Percentiles rank a stretch among this genome's conserved stretches.
Evolutionary conservation across 2,113 vertebrate genomes (phyloP).

Genomic region (Edolisoma coerulescens): DNA sequence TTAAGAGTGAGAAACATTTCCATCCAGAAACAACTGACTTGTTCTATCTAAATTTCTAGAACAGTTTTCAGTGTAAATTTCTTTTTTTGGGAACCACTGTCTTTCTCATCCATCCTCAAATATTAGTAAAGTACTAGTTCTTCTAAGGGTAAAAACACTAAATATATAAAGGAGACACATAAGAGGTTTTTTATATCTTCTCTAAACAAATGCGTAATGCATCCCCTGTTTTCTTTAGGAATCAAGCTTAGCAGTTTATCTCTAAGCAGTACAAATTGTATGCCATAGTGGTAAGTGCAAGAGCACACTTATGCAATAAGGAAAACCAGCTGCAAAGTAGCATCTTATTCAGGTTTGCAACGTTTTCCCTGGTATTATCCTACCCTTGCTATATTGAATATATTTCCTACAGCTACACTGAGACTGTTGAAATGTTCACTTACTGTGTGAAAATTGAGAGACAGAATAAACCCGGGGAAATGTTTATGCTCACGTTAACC

Average conservation of each 20-base stretch:
- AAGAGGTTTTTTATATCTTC: conserved; percentile 57
- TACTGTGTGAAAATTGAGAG: not conserved
- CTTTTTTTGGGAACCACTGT: not conserved
- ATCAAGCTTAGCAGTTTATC: conserved; percentile 58
- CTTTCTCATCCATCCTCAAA: not conserved
- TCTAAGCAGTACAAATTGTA: conserved; percentile 69
- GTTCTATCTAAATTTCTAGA: conserved; percentile 60
- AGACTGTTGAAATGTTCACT: conserved; percentile 35
- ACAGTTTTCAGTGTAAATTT: conserved; percentile 41
- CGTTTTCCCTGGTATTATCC: conserved; percentile 25
- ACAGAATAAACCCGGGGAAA: conserved; percentile 27
- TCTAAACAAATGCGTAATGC: conserved; percentile 52
- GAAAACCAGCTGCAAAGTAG: conserved; percentile 50
- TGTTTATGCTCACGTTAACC: conserved; percentile 28
- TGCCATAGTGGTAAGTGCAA: conserved; percentile 42
- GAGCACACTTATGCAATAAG: conserved; percentile 53
- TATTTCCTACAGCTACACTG: conserved; percentile 31
- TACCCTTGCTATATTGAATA: conserved; percentile 40
- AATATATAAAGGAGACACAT: conserved; percentile 41
- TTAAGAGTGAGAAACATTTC: conserved; percentile 74
- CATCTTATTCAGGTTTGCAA: conserved; percentile 42
- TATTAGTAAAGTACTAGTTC: conserved; percentile 40
- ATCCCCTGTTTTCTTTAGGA: conserved; percentile 50
- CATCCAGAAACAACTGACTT: conserved; percentile 69
- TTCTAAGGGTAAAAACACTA: conserved; percentile 33